Evolutionary conservation across 2,888 invertebrate species (phyloP).

Genomic region (Tiliacea aurago): DNA sequence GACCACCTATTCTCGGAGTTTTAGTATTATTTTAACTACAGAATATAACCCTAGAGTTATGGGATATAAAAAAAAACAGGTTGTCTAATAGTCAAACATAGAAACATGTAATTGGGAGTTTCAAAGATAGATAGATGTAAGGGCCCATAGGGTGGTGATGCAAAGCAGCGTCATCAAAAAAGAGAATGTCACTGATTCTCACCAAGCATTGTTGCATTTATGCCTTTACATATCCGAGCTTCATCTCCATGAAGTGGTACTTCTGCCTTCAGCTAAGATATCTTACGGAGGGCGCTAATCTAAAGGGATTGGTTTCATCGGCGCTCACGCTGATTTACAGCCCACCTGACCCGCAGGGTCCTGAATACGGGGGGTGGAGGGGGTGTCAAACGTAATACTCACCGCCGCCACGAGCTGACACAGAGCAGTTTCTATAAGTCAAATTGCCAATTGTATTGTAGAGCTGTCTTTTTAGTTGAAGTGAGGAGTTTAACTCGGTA

Average conservation of each 20-base stretch:
- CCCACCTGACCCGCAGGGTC: slow-evolving; percentile 54
- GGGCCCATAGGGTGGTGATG: not conserved
- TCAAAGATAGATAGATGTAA: not conserved
- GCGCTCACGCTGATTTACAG: slow-evolving; percentile 72
- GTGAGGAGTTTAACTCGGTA: not conserved
- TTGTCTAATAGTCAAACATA: not conserved
- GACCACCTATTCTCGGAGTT: no score
- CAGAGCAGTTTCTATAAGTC: slow-evolving; percentile 32
- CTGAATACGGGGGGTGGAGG: not conserved
- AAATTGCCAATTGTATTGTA: slow-evolving; percentile 36
- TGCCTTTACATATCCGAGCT: not conserved
- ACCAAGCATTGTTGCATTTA: no score
- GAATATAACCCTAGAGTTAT: no score
- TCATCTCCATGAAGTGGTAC: not conserved
- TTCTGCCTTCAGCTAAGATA: slow-evolving; percentile 9
- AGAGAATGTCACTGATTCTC: no score
- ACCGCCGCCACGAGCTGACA: slow-evolving; percentile 18
- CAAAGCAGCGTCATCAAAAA: not conserved
- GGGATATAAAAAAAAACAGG: no score
- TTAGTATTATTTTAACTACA: no score
- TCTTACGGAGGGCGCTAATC: slow-evolving; percentile 67
- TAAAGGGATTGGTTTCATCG: slow-evolving; percentile 74
- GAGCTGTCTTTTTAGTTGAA: slow-evolving; percentile 1
- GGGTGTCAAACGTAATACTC: slow-evolving; percentile 36
- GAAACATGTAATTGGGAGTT: not conserved